Evolutionary conservation across 1,140 invertebrate species (phyloP), one percentile per base, ranked within the genome.

Genomic region (Copidosoma floridanum): DNA sequence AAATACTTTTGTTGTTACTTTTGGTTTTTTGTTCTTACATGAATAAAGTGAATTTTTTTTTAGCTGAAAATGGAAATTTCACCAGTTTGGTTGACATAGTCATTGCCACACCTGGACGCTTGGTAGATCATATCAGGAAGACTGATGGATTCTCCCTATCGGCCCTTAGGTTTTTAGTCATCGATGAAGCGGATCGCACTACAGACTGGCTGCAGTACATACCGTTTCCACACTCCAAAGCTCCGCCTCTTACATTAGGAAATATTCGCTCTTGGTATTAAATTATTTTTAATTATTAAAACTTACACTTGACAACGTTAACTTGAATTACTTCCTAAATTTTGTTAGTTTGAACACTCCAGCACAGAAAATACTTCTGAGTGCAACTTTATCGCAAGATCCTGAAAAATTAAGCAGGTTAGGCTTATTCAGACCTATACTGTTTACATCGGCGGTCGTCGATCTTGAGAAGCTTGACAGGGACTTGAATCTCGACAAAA

Each of bases 111-210:
- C 93, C 95, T 41, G 95, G 95, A 27, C 85, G 95, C 64, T 78
- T 99, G 26, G 87, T 97, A 7, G 94, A 98, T 78, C 96, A 99
- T 79, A 82, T 99, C 54, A 87, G 89, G 76, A 86, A 86, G 56
- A 97, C 94, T 1, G 75, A 86, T 68, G 94, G 93, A n/a, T 95
- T 98, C 77, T 85, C 86, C 64, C 79, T 98, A 14, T 82, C 86
- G 65, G 73, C 86, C 67, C 81, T 99, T 0, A 83, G 88, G 72
- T 97, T 92, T 81, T 78, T 98, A 48, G 87, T 98, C 1, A 91
- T 98, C 53, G 97, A 99, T 79, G 96, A 99, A 83, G 96, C 96
- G 11, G 97, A 99, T 81, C 83, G 93, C 64, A 89, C 95, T 62
- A 88, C 96, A 79, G 92, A 97, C 66, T 90, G 93, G 68, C 84